Percentiles rank a stretch among this genome's conserved stretches.
phyloP scores from a whole-genome alignment of 2,888 invertebrate species.

The Andrena marginata region DNA sequence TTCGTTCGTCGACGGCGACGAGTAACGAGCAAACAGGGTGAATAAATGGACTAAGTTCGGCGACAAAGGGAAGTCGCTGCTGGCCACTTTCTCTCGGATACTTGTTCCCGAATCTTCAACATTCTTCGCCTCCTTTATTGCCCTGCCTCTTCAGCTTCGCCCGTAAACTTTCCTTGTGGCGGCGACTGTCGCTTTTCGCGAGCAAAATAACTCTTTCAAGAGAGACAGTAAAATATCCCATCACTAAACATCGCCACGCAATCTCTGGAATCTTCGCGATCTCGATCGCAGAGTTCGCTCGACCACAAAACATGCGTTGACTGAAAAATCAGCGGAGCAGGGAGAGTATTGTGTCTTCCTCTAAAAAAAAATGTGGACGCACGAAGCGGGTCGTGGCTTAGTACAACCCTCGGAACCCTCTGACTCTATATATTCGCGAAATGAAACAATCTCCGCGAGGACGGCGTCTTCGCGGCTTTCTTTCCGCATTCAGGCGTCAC shows the following conservation, averaged over 20 bases:
- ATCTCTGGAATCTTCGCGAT: too few relatives aligned
- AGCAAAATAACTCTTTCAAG: not conserved
- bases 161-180: constrained; percentile 1
- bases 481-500: not conserved
- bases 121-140: constrained; percentile 20
- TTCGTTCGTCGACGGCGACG: constrained; percentile 26
- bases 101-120: constrained; percentile 36
- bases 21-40: constrained; percentile 58
- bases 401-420: too few relatives aligned
- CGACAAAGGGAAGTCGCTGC: constrained; percentile 58
- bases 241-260: too few relatives aligned
- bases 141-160: not conserved
- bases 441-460: constrained; percentile 5
- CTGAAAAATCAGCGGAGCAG: constrained; percentile 17
- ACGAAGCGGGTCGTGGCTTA: too few relatives aligned
- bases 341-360: not conserved
- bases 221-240: too few relatives aligned
- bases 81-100: constrained; percentile 29
- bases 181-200: not conserved
- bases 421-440: too few relatives aligned
- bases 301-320: constrained; percentile 16
- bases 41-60: constrained; percentile 68
- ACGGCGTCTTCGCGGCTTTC: constrained; percentile 18
- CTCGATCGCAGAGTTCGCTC: not conserved
- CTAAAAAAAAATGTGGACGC: not conserved